A percentile compares a stretch with the other conserved stretches of the same genome.
These are phyloP conservation scores for Leptura quadrifasciata DNA, from an alignment of 2,888 invertebrate species.

Conservation along the genomic window DNA sequence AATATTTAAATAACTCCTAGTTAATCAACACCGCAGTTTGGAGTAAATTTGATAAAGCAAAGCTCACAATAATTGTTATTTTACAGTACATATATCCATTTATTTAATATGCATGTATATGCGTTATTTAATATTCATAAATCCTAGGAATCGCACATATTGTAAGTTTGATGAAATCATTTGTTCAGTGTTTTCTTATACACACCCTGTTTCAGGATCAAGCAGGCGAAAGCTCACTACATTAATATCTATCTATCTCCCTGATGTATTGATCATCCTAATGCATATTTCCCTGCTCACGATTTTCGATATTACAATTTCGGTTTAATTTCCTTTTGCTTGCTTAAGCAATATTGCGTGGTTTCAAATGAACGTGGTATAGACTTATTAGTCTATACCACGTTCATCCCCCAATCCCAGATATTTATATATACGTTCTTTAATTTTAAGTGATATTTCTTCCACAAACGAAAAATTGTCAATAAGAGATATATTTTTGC, in stretches of 20 bases:
- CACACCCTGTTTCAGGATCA: slow-evolving; percentile 34
- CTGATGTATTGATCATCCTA: slow-evolving; percentile 68
- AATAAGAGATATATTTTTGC: not conserved
- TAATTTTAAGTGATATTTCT: slow-evolving; percentile 20
- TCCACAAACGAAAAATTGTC: not conserved
- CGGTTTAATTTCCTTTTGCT: slow-evolving; percentile 65
- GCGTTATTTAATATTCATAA: too few relatives aligned
- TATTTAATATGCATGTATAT: too few relatives aligned
- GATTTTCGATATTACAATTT: slow-evolving; percentile 67
- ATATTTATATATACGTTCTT: slow-evolving; percentile 21
- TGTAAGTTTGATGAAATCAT: not conserved
- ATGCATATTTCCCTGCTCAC: slow-evolving; percentile 66
- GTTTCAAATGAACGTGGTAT: slow-evolving; percentile 43
- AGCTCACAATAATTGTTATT: too few relatives aligned
- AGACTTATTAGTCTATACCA: slow-evolving; percentile 35
- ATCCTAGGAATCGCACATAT: too few relatives aligned
- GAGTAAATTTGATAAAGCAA: too few relatives aligned
- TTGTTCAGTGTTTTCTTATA: slow-evolving; percentile 4
- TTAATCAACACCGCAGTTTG: too few relatives aligned
- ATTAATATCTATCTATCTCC: slow-evolving; percentile 64
- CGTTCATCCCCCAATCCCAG: slow-evolving; percentile 22
- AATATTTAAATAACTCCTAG: not conserved
- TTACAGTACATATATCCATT: too few relatives aligned
- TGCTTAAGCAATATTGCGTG: slow-evolving; percentile 60
- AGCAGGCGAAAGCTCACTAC: slow-evolving; percentile 52